Evolutionary conservation across 1,140 invertebrate species (phyloP), one percentile per base, ranked within the genome.

Genomic region (Brachionus sp.): DNA sequence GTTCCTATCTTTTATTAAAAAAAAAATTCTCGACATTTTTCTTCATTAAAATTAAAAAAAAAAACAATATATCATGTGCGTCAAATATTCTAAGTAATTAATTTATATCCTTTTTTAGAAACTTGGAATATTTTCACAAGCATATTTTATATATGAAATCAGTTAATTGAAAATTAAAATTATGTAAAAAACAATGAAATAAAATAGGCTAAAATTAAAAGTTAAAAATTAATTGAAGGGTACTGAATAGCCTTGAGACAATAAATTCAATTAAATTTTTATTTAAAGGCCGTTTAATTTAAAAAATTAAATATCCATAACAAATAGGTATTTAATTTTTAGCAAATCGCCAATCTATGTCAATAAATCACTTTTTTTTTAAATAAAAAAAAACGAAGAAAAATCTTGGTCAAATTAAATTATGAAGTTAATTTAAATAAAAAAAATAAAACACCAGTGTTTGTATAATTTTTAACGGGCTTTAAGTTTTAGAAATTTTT

Each of bases 381-480:
- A 13, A 50, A 13, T 13, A 19, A n/a, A 57, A 57, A 57, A 29
- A 29, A 29, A 29, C 1, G 1, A 29, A 29, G 29, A 29, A 29
- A 29, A 29, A 29, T 29, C 16, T 57, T 57, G 50, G 50, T 57
- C 50, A 57, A 57, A 57, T 57, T 57, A 57, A 57, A 57, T 57
- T 57, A 57, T 57, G 19, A 19, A 57, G 50, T 57, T 57, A 57
- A 57, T 57, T 57, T 57, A 57, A 57, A 57, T 57, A 57, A 57
- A 57, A 53, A 57, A 57, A 57, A 23, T 57, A 57, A 53, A 57
- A 57, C 50, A 57, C 50, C 50, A 57, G 50, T 57, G 50, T 57
- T 57, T 57, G 50, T 57, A 57, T 57, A 57, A 57, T 57, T 57
- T 53, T 57, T 57, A 57, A 57, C 50, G 50, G 50, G 50, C 50